Base-by-base conservation (phyloP, 1,140 invertebrate genomes). In the Lepidurus couesii region DNA sequence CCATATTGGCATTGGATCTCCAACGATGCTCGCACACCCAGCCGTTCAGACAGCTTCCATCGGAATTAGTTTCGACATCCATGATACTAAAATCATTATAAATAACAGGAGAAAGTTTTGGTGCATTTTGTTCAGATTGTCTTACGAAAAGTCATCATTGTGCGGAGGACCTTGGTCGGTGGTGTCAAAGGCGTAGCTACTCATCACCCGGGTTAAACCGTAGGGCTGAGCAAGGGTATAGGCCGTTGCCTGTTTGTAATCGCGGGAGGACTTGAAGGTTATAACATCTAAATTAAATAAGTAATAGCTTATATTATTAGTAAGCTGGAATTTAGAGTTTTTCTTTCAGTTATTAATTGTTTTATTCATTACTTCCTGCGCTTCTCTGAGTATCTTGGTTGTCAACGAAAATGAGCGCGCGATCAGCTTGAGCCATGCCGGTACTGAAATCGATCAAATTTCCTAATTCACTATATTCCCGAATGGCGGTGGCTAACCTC, bases 1-100 rank as follows among this genome's bases (percentile, higher is more conserved):
- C 86, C 86, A 88, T 87, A 81, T 86, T 86, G 76, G 82, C 83
- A 75, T 87, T 87, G 73, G 84, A 80, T 7, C 82, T 81, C 87
- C 87, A 88, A 73, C 84, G 83, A 81, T 89, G 89, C 81, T 89
- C 88, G 81, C 88, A 89, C 0, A 88, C 82, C 88, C 88, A 89
- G n/a, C 86, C 87, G 80, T 85, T 84, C 13, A 84, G 85, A 79
- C 87, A 88, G 7, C 82, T 82, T 3, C 85, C 84, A 73, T 85
- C 83, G 10, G 79, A 42, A 44, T 84, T 84, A 73, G 85, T 84
- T 21, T 81, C 82, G 5, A 85, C 83, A 53, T 82, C 81, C 75
- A 84, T 83, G 44, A 80, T 85, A 76, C 84, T 86, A 79, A 11
- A 42, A 79, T 16, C 75, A 10, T 44, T 13, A 6, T 3, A 13